phyloP scores from a whole-genome alignment of 2,113 vertebrate species.

The Myxocyprinus asiaticus region DNA sequence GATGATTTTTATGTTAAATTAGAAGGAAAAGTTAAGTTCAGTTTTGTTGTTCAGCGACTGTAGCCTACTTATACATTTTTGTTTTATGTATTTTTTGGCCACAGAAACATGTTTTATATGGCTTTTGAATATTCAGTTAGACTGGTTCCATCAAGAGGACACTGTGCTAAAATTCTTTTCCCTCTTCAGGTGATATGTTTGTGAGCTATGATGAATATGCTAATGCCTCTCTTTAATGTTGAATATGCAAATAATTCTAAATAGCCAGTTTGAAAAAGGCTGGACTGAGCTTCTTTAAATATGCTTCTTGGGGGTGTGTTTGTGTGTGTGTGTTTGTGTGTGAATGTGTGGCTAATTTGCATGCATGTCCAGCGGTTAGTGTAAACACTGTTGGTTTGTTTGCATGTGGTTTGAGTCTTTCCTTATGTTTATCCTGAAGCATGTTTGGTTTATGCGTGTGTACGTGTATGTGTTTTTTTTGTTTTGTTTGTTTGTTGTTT shows the following conservation, averaged over 20 bases:
- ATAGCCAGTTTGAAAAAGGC: not conserved
- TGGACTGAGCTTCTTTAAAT: not conserved
- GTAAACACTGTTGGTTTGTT: constrained; percentile 43
- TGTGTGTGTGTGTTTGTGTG: not conserved
- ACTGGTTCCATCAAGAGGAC: not conserved
- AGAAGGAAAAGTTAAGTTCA: too few relatives aligned
- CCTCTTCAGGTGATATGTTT: constrained; percentile 15
- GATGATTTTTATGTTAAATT: too few relatives aligned
- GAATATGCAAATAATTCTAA: constrained; percentile 22
- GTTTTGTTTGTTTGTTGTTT: too few relatives aligned
- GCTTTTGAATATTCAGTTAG: constrained; percentile 17
- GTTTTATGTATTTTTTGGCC: too few relatives aligned
- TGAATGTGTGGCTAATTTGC: constrained; percentile 24
- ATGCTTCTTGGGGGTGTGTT: not conserved
- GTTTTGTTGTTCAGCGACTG: too few relatives aligned
- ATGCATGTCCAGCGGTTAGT: constrained; percentile 5
- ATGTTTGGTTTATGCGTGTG: constrained; percentile 32
- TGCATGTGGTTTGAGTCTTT: constrained; percentile 42
- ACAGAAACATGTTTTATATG: not conserved
- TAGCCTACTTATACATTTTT: too few relatives aligned
- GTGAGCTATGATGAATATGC: constrained; percentile 35
- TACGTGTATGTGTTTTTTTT: too few relatives aligned
- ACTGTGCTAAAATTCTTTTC: constrained; percentile 10
- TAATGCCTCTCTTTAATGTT: not conserved
- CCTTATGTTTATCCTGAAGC: constrained; percentile 51